These are phyloP conservation scores for Drosophila neocordata DNA, from an alignment of 1,140 invertebrate genomes.

Conservation along the genomic window DNA sequence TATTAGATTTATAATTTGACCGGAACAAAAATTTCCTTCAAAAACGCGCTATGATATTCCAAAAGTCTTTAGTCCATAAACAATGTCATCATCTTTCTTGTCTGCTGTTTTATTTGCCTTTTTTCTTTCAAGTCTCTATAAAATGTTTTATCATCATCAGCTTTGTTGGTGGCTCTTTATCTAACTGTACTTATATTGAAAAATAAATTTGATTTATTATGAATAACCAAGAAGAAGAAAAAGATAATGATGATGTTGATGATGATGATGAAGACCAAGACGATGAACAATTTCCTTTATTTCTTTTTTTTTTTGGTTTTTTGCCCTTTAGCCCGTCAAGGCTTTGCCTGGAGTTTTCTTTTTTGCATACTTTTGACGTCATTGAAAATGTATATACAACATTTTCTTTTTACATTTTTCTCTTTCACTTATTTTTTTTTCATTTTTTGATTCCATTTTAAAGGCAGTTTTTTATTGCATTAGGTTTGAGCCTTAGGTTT, in stretches of 20 bases:
- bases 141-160: not conserved
- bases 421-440: not conserved
- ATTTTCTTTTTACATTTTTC: slow-evolving; percentile 41
- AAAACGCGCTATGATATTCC: no score
- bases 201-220: slow-evolving; percentile 64
- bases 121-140: not conserved
- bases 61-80: no score
- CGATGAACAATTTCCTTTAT: slow-evolving; percentile 32
- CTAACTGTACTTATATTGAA: slow-evolving; percentile 46
- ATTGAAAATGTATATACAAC: slow-evolving; percentile 71
- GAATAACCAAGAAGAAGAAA: slow-evolving; percentile 5
- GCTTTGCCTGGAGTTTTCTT: slow-evolving; percentile 10
- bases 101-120: not conserved
- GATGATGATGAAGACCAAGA: slow-evolving; percentile 14
- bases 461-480: slow-evolving; percentile 74
- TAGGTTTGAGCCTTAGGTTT: slow-evolving; percentile 40
- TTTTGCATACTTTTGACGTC: slow-evolving; percentile 69
- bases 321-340: slow-evolving; percentile 12
- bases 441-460: slow-evolving; percentile 25
- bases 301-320: not conserved
- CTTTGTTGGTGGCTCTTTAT: slow-evolving; percentile 6
- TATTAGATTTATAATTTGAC: no score
- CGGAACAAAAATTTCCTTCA: no score
- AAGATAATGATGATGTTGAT: not conserved
- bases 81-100: no score